These are phyloP conservation scores for Zaprionus bogoriensis DNA, from an alignment of 2,888 invertebrate genomes.

Conservation along the genomic window DNA sequence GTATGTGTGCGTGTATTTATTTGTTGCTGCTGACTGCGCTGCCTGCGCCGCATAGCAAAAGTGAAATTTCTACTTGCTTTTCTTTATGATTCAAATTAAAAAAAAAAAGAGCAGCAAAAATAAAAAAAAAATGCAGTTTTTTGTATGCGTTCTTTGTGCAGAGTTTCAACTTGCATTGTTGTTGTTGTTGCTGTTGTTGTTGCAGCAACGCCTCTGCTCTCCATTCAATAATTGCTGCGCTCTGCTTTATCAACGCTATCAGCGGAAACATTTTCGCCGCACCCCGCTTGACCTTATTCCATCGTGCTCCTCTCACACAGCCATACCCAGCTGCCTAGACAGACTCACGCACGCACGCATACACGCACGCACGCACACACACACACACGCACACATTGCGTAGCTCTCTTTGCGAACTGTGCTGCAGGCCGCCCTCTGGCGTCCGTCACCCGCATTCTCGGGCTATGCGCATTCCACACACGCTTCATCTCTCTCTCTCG, in stretches of 20 bases:
- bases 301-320: constrained; percentile 2
- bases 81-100: constrained; percentile 59
- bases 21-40: constrained; percentile 30
- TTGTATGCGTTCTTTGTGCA: constrained; percentile 44
- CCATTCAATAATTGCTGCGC: constrained; percentile 44
- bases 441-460: constrained; percentile 39
- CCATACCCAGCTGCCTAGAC: background rate
- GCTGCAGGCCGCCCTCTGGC: constrained; percentile 3
- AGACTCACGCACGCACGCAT: constrained; percentile 3
- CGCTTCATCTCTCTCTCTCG: background rate
- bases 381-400: background rate
- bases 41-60: constrained; percentile 55
- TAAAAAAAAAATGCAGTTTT: background rate
- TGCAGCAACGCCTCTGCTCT: constrained; percentile 43
- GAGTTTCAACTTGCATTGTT: constrained; percentile 20
- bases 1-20: constrained; percentile 32
- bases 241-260: constrained; percentile 59
- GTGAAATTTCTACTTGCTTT: constrained; percentile 62
- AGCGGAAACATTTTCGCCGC: constrained; percentile 70
- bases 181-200: constrained; percentile 3
- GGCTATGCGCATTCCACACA: constrained; percentile 24
- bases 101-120: constrained; percentile 7
- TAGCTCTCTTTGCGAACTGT: no score
- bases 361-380: constrained; percentile 1
- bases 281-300: constrained; percentile 74